Evolutionary conservation across 2,113 vertebrate genomes (phyloP).

Genomic region (Melanerpes aurifrons): DNA sequence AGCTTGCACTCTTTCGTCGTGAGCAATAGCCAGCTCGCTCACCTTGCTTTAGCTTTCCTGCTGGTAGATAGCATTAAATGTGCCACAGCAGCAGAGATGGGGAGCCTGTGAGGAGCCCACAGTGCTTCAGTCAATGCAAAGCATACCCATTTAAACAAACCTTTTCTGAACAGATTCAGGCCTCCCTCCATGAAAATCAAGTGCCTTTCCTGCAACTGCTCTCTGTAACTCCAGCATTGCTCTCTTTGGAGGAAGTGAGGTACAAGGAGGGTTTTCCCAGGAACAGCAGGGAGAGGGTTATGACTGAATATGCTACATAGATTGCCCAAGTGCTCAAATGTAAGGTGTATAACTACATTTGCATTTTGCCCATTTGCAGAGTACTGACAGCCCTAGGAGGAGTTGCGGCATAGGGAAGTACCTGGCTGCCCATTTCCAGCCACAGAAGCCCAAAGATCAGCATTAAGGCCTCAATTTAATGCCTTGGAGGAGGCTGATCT

Average conservation of each 20-base stretch:
- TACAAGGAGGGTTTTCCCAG: not conserved
- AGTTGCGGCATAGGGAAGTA: too few relatives aligned
- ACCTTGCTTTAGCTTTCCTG: not conserved
- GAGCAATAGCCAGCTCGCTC: not conserved
- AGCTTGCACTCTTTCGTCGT: not conserved
- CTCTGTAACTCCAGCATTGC: not conserved
- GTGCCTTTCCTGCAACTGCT: not conserved
- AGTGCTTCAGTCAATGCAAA: not conserved
- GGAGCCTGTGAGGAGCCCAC: not conserved
- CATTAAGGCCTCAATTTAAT: too few relatives aligned
- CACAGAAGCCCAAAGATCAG: too few relatives aligned
- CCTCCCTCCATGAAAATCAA: accelerated
- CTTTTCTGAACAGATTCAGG: not conserved
- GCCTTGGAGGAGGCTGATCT: not conserved
- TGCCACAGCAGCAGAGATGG: not conserved
- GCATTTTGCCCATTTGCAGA: too few relatives aligned
- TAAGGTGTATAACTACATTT: too few relatives aligned
- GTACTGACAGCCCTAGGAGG: too few relatives aligned
- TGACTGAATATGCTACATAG: not conserved
- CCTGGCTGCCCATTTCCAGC: too few relatives aligned
- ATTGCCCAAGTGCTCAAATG: too few relatives aligned
- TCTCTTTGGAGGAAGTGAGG: not conserved
- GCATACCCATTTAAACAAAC: not conserved
- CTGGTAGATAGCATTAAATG: accelerated
- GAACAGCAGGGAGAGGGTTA: not conserved